These are phyloP conservation scores for Ericerus pela DNA, from an alignment of 1,140 invertebrate species.

Conservation along the genomic window DNA sequence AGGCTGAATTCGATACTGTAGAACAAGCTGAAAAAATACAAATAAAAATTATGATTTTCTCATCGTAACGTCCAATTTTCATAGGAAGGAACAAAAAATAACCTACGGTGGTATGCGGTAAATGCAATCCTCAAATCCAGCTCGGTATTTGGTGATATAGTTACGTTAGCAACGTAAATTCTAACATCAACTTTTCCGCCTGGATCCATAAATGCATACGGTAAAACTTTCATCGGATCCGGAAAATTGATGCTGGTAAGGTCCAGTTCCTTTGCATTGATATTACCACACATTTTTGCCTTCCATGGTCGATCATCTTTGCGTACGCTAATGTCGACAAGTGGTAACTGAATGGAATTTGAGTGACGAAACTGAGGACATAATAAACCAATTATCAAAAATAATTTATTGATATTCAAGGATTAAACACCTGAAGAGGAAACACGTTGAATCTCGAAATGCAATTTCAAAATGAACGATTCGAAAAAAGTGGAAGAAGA, in stretches of 20 bases:
- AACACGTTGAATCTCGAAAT: neutral
- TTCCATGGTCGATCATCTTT: neutral
- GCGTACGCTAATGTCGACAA: neutral
- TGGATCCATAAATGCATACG: constrained; percentile 14
- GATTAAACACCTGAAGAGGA: neutral
- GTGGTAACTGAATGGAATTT: neutral
- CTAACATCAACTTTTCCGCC: constrained; percentile 18
- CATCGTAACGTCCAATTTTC: neutral
- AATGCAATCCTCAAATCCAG: constrained; percentile 19
- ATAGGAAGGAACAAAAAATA: neutral
- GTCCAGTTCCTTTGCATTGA: constrained; percentile 8
- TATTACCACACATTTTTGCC: constrained; percentile 17
- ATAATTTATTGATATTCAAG: too few relatives aligned
- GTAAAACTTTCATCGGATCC: neutral
- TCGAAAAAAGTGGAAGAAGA: too few relatives aligned
- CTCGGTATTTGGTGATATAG: neutral
- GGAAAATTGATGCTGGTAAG: neutral
- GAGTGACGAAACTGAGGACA: neutral
- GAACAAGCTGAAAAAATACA: neutral
- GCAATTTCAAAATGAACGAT: too few relatives aligned
- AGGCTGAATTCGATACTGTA: neutral
- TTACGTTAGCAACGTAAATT: constrained; percentile 14
- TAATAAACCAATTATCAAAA: neutral
- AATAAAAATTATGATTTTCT: neutral
- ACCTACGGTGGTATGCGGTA: constrained; percentile 16